These are phyloP conservation scores for Archaeoteleia sp. DNA, from an alignment of 2,888 invertebrate genomes.

Conservation along the genomic window DNA sequence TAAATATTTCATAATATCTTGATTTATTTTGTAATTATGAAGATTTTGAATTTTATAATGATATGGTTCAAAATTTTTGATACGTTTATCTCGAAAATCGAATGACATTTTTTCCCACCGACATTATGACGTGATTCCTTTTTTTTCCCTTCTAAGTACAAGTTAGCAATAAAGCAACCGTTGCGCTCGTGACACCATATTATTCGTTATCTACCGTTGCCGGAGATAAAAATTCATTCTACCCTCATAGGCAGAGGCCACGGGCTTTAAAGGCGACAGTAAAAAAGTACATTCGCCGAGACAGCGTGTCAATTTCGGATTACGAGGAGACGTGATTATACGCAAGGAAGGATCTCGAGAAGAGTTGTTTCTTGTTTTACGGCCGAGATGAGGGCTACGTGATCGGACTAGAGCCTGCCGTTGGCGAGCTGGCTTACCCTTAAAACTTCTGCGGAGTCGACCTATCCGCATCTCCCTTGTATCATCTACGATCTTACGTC, in stretches of 20 bases:
- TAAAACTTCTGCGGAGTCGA: slow-evolving; percentile 62
- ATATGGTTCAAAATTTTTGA: too few relatives aligned
- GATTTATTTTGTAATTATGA: too few relatives aligned
- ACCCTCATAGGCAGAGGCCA: slow-evolving; percentile 36
- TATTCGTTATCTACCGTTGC: slow-evolving; percentile 36
- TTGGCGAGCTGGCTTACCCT: slow-evolving; percentile 47
- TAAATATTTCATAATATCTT: too few relatives aligned
- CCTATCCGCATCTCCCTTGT: slow-evolving; percentile 50
- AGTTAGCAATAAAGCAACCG: slow-evolving; percentile 23
- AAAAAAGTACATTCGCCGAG: slow-evolving; percentile 48
- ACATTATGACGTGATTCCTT: not conserved
- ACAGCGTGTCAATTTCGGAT: slow-evolving; percentile 47
- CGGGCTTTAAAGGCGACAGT: slow-evolving; percentile 43
- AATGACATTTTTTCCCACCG: too few relatives aligned
- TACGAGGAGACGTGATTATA: slow-evolving; percentile 51
- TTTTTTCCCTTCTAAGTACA: slow-evolving; percentile 23
- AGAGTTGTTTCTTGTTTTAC: slow-evolving; percentile 61
- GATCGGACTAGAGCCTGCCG: slow-evolving; percentile 63
- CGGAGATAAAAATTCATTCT: slow-evolving; percentile 45
- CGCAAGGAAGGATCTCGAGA: slow-evolving; percentile 49
- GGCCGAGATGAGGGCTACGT: slow-evolving; percentile 70
- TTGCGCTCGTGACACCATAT: slow-evolving; percentile 29
- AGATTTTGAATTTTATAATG: too few relatives aligned
- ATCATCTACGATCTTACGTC: slow-evolving; percentile 24
- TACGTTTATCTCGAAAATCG: too few relatives aligned